phyloP scores from a whole-genome alignment of 2,113 vertebrate genomes.

The Prunella himalayana region DNA sequence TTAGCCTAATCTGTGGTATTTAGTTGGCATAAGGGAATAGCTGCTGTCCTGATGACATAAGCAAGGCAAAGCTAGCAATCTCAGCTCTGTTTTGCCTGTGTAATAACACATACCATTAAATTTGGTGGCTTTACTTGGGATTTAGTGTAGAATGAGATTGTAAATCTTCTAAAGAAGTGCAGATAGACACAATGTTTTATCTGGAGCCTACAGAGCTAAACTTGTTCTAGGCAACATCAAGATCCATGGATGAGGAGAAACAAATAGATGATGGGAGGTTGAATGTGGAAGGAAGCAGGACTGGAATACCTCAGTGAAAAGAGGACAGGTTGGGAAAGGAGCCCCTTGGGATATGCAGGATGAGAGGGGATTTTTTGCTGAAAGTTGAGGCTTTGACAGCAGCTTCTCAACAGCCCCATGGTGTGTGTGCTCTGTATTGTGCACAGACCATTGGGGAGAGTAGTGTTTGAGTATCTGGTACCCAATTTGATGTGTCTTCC shows the following conservation, averaged over 20 bases:
- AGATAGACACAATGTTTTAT: not conserved
- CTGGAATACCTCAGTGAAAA: not conserved
- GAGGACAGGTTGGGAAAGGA: not conserved
- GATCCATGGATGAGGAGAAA: not conserved
- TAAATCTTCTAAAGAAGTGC: not conserved
- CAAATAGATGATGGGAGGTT: not conserved
- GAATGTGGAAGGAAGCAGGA: not conserved
- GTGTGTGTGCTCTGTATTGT: not conserved
- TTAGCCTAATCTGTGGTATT: slow-evolving; percentile 13
- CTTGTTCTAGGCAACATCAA: not conserved
- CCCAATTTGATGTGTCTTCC: not conserved
- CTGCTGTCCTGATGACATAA: not conserved
- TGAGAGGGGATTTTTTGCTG: not conserved
- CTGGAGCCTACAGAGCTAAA: not conserved
- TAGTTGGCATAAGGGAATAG: not conserved
- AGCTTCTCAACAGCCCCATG: accelerated
- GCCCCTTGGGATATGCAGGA: not conserved
- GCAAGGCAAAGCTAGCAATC: not conserved
- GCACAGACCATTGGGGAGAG: not conserved
- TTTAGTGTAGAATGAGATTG: not conserved
- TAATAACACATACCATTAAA: not conserved
- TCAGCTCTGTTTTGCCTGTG: not conserved
- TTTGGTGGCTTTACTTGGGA: not conserved
- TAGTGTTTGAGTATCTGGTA: not conserved
- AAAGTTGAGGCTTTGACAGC: not conserved